phyloP scores from a whole-genome alignment of 2,888 invertebrate species.

The Mamestra brassicae region DNA sequence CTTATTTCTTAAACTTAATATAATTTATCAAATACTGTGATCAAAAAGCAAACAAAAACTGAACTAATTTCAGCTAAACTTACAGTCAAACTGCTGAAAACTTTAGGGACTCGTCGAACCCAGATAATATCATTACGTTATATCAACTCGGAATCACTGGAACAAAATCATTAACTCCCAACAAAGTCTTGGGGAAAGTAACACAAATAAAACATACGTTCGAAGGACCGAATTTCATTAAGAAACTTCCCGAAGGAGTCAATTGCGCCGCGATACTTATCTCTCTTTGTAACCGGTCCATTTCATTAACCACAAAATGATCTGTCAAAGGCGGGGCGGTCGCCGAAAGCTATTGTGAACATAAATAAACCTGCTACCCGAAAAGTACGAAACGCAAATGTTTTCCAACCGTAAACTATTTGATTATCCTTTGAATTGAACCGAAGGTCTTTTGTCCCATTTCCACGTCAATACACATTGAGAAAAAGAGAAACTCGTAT shows the following conservation, averaged over 20 bases:
- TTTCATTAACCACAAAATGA: conserved; percentile 76
- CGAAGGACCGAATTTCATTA: conserved; percentile 60
- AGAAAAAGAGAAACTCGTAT: conserved; percentile 71
- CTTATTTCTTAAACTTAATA: neutral
- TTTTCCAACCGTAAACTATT: conserved; percentile 81
- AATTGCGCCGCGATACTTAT: conserved; percentile 62
- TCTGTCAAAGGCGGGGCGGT: conserved; percentile 73
- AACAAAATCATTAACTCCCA: conserved; percentile 59
- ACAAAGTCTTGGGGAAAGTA: conserved; percentile 54
- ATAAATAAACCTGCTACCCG: conserved; percentile 74
- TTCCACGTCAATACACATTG: conserved; percentile 77
- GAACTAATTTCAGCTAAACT: conserved; percentile 45
- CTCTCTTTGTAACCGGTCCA: conserved; percentile 61
- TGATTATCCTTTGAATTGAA: conserved; percentile 84
- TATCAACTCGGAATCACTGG: conserved; percentile 57
- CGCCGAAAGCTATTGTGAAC: conserved; percentile 72
- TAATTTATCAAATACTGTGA: conserved; percentile 18
- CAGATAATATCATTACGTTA: conserved; percentile 61
- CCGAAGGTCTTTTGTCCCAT: conserved; percentile 77
- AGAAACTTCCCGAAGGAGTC: conserved; percentile 61
- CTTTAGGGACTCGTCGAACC: conserved; percentile 43
- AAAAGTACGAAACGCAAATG: conserved; percentile 75
- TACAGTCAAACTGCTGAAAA: conserved; percentile 42
- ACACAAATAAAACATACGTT: conserved; percentile 64
- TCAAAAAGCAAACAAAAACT: conserved; percentile 39